Conservation (phyloP, 1,140 invertebrate genomes). For the Luehdorfia chinensis region DNA sequence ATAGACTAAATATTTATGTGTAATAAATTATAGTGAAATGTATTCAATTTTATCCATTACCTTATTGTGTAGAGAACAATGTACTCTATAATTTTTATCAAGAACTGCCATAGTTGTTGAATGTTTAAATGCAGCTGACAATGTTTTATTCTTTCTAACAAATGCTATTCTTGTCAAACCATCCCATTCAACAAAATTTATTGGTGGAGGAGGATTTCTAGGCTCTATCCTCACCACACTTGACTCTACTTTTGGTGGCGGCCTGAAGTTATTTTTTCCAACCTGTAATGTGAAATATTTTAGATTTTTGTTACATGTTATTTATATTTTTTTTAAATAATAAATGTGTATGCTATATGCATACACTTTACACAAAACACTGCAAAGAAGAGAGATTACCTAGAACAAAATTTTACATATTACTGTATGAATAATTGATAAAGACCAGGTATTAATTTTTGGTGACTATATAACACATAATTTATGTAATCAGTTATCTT, state of each 20-base stretch:
- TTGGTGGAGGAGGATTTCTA: conserved; percentile 95
- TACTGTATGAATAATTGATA: too few relatives aligned
- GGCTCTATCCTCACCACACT: conserved; percentile 99
- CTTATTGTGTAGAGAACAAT: conserved; percentile 92
- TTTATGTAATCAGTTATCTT: too few relatives aligned
- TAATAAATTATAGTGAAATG: too few relatives aligned
- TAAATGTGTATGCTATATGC: background rate
- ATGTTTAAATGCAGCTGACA: conserved; percentile 91
- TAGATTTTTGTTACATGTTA: too few relatives aligned
- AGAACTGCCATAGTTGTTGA: conserved; percentile 88
- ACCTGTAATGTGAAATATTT: conserved; percentile 79
- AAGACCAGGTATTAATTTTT: too few relatives aligned
- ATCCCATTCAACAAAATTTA: conserved; percentile 99
- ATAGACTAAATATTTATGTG: too few relatives aligned
- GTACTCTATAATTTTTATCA: conserved; percentile 94
- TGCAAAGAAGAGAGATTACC: too few relatives aligned
- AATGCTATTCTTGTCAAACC: conserved; percentile 96
- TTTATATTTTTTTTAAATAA: background rate
- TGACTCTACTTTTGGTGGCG: conserved; percentile 99
- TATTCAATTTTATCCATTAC: conserved; percentile 75
- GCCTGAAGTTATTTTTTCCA: conserved; percentile 98
- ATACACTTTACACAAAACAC: too few relatives aligned
- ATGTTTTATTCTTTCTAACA: conserved; percentile 96
- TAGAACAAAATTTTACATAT: too few relatives aligned
- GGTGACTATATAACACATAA: too few relatives aligned